Evolutionary conservation across 1,140 invertebrate genomes (phyloP).

Genomic region (Drosophila ironensis): DNA sequence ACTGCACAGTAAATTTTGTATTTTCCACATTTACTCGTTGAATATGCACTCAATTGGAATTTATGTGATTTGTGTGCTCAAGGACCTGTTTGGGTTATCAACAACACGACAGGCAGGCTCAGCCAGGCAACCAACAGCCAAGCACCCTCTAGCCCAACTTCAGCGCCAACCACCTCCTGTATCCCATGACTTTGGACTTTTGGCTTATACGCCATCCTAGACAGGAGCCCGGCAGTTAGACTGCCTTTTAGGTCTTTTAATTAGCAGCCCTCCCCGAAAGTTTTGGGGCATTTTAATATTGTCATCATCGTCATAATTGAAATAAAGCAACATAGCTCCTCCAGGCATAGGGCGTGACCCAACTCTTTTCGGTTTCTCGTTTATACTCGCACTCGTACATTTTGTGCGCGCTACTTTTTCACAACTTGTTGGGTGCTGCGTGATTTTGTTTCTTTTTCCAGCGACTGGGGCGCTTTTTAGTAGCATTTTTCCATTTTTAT

Average conservation of each 20-base stretch:
- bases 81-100: conserved; percentile 79
- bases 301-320: conserved; percentile 75
- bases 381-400: conserved; percentile 31
- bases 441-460: not conserved
- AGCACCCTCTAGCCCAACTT: too few relatives aligned
- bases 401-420: conserved; percentile 68
- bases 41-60: conserved; percentile 81
- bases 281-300: conserved; percentile 68
- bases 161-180: not conserved
- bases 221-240: not conserved
- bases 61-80: conserved; percentile 81
- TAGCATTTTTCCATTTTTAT: conserved; percentile 17
- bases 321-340: conserved; percentile 52
- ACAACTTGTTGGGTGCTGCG: conserved; percentile 53
- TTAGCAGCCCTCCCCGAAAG: conserved; percentile 54
- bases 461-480: not conserved
- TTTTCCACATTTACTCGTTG: conserved; percentile 59
- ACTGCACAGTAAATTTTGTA: conserved; percentile 78
- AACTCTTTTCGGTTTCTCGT: conserved; percentile 31
- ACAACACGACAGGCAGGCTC: conserved; percentile 70
- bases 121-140: not conserved
- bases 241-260: conserved; percentile 62
- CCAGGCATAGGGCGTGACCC: conserved; percentile 47
- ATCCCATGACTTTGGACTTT: conserved; percentile 69
- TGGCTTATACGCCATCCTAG: conserved; percentile 49